Conservation (phyloP, 2,797 vertebrate genomes). For the Falco naumanni region DNA sequence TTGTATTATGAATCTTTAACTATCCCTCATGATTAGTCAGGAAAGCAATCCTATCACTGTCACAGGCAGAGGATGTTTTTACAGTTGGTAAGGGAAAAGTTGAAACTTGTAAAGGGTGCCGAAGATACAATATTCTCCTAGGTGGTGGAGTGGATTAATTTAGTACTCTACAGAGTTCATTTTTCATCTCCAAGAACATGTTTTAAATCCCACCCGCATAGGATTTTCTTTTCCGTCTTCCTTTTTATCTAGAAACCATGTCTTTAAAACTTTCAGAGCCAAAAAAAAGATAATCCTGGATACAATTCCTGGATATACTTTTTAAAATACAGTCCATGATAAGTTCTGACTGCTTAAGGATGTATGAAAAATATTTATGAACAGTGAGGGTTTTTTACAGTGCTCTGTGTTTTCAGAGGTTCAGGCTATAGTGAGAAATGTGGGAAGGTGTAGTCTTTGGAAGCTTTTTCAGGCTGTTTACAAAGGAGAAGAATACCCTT, state of each 20-base stretch:
- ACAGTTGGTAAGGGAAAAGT: constrained; percentile 47
- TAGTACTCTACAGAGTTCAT: constrained; percentile 41
- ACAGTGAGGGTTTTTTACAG: neutral
- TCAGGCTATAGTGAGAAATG: neutral
- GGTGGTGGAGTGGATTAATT: constrained; percentile 57
- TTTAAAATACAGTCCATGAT: neutral
- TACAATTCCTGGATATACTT: neutral
- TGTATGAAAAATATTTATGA: neutral
- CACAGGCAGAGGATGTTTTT: constrained; percentile 68
- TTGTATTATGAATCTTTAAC: constrained; percentile 63
- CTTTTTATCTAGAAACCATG: constrained; percentile 37
- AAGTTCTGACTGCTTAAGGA: neutral
- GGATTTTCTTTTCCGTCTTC: neutral
- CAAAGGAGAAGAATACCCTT: neutral
- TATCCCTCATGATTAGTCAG: constrained; percentile 57
- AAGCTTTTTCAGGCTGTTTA: neutral
- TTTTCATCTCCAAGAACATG: constrained; percentile 60
- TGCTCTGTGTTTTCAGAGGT: neutral
- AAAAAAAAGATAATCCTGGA: neutral
- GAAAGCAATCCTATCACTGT: constrained; percentile 56
- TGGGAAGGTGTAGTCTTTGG: neutral
- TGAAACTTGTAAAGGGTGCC: constrained; percentile 49
- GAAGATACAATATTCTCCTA: constrained; percentile 43
- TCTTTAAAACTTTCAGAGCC: constrained; percentile 1
- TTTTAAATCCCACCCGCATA: neutral